Evolutionary conservation across 2,113 vertebrate species (phyloP).

Genomic region (Ptychochromis oligacanthus): DNA sequence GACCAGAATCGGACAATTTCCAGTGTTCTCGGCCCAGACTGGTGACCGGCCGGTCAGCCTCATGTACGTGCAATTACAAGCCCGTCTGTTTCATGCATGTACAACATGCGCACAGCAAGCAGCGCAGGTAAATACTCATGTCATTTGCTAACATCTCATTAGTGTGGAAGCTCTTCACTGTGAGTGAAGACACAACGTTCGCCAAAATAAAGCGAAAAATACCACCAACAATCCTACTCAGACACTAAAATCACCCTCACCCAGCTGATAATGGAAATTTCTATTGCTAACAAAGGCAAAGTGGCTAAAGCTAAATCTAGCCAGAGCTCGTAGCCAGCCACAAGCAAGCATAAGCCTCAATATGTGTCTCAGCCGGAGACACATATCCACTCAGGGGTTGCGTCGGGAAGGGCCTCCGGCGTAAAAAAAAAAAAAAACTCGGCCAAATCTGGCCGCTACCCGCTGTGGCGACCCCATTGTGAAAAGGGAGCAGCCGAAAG

Average conservation of each 20-base stretch:
- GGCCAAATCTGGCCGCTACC: no score
- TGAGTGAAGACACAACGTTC: not conserved
- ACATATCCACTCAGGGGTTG: no score
- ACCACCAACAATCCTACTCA: not conserved
- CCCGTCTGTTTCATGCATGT: not conserved
- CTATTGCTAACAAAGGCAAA: not conserved
- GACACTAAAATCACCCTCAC: not conserved
- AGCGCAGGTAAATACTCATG: not conserved
- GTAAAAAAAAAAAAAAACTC: no score
- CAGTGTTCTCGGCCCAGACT: not conserved
- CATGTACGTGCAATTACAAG: not conserved
- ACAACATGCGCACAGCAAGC: not conserved
- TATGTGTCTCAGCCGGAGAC: no score
- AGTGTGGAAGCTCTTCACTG: not conserved
- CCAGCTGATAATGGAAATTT: not conserved
- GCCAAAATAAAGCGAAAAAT: no score
- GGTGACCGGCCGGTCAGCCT: not conserved
- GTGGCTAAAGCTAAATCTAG: not conserved
- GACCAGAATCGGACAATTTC: fast-evolving
- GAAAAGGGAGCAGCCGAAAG: no score
- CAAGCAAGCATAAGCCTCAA: not conserved
- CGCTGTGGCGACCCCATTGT: no score
- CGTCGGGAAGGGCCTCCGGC: no score
- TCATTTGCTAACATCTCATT: not conserved
- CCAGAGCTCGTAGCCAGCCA: no score